A percentile compares a stretch with the other conserved stretches of the same genome.
phyloP scores from a whole-genome alignment of 2,797 vertebrate genomes.

The Pipistrellus kuhlii region DNA sequence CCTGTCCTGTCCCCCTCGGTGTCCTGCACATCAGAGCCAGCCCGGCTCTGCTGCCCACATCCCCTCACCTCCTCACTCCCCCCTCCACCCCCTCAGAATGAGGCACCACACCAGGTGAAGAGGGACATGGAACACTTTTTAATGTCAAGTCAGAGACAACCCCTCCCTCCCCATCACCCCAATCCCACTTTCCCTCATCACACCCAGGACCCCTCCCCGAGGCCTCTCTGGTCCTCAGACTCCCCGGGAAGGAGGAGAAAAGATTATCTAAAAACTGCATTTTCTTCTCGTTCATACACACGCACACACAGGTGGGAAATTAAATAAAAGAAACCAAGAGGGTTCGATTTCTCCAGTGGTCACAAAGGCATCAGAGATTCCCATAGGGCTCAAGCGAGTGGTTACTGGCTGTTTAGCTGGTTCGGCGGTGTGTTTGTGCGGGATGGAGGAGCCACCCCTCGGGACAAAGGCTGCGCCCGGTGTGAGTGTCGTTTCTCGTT shows the following conservation, averaged over 20 bases:
- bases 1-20: rapidly evolving
- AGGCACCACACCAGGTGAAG: conserved; percentile 86
- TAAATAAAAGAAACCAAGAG: conserved; percentile 79
- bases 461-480: conserved; percentile 71
- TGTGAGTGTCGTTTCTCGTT: conserved; percentile 57
- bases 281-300: conserved; percentile 77
- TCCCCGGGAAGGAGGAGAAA: conserved; percentile 55
- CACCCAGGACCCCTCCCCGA: conserved; percentile 77
- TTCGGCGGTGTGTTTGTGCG: conserved; percentile 53
- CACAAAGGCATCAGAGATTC: conserved; percentile 78
- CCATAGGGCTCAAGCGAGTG: conserved; percentile 66
- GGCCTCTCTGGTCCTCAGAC: conserved; percentile 69
- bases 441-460: conserved; percentile 63
- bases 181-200: conserved; percentile 81
- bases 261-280: conserved; percentile 75
- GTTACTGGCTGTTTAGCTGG: conserved; percentile 56
- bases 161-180: conserved; percentile 78
- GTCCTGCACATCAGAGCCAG: background rate
- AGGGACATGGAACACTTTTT: conserved; percentile 89
- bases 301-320: conserved; percentile 82
- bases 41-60: background rate
- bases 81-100: conserved; percentile 78
- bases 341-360: conserved; percentile 74
- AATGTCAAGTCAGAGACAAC: conserved; percentile 90
- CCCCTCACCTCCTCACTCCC: background rate